phyloP scores from a whole-genome alignment of 2,113 vertebrate genomes.

The Polypterus senegalus region DNA sequence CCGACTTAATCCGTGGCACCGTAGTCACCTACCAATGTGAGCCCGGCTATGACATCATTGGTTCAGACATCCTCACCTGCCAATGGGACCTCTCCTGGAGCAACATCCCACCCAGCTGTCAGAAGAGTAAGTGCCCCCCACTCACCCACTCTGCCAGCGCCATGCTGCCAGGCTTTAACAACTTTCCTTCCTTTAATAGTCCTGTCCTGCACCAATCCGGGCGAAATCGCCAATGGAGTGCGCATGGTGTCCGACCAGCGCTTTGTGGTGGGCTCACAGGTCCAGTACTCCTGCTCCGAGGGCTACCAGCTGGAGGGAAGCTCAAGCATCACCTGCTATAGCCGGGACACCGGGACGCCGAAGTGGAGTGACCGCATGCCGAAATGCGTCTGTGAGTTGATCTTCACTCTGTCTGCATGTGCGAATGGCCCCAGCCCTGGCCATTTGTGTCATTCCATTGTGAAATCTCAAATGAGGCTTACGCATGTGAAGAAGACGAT shows the following conservation, averaged over 20 bases:
- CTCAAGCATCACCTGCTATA: slow-evolving; percentile 71
- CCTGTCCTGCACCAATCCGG: slow-evolving; percentile 75
- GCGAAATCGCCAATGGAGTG: slow-evolving; percentile 74
- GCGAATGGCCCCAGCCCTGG: background rate
- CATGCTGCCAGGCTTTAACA: background rate
- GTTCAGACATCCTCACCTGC: slow-evolving; percentile 83
- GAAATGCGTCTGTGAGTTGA: slow-evolving; percentile 77
- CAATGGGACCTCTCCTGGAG: slow-evolving; percentile 90
- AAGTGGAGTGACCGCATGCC: slow-evolving; percentile 85
- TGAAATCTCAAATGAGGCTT: too few relatives aligned
- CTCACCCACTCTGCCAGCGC: background rate
- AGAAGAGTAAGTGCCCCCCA: slow-evolving; percentile 56
- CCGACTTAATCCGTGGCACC: slow-evolving; percentile 71
- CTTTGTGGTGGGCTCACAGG: slow-evolving; percentile 70
- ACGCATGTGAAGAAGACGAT: too few relatives aligned
- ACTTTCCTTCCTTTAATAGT: slow-evolving; percentile 35
- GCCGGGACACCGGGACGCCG: slow-evolving; percentile 70
- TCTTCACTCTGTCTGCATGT: background rate
- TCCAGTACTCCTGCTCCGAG: slow-evolving; percentile 77
- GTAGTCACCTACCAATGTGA: slow-evolving; percentile 85
- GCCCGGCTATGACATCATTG: slow-evolving; percentile 78
- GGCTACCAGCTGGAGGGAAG: slow-evolving; percentile 78
- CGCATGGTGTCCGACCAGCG: slow-evolving; percentile 62
- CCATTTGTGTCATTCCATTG: too few relatives aligned
- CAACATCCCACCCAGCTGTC: slow-evolving; percentile 71